phyloP scores from a whole-genome alignment of 1,140 invertebrate species.

The Lanistes nyassanus region DNA sequence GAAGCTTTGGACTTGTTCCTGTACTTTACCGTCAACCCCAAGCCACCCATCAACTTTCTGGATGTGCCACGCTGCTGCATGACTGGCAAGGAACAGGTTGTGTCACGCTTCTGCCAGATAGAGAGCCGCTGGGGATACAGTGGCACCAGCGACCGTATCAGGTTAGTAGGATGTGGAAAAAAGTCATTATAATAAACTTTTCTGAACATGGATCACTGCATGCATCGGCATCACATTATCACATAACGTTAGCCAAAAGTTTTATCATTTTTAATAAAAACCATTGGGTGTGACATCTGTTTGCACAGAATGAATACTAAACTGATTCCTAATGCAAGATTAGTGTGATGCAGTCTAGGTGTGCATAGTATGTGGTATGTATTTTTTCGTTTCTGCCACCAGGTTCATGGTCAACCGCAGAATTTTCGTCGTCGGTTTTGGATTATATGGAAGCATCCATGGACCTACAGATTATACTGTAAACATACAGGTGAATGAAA shows the following conservation, averaged over 20 bases:
- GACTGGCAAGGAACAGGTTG: constrained; percentile 84
- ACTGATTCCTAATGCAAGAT: no score
- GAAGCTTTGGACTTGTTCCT: constrained; percentile 84
- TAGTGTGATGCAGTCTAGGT: no score
- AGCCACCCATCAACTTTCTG: constrained; percentile 78
- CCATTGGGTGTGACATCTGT: no score
- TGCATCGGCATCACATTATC: no score
- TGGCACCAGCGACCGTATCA: constrained; percentile 85
- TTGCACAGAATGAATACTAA: no score
- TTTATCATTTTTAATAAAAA: no score
- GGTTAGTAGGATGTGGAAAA: constrained; percentile 68
- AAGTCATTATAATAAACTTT: no score
- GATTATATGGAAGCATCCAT: constrained; percentile 87
- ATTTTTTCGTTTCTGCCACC: constrained; percentile 31
- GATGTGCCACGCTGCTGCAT: constrained; percentile 83
- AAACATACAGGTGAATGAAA: constrained; percentile 71
- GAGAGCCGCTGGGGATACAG: constrained; percentile 89
- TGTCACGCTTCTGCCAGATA: constrained; percentile 83
- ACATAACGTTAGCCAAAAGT: no score
- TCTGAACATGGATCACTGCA: no score
- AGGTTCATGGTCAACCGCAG: constrained; percentile 85
- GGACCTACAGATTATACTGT: constrained; percentile 85
- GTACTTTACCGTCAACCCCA: constrained; percentile 83
- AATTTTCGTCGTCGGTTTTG: constrained; percentile 89
- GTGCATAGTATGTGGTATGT: no score